Evolutionary conservation across 2,113 vertebrate species (phyloP), one percentile per base, ranked within the genome.

Genomic region (Hyperopisus bebe): DNA sequence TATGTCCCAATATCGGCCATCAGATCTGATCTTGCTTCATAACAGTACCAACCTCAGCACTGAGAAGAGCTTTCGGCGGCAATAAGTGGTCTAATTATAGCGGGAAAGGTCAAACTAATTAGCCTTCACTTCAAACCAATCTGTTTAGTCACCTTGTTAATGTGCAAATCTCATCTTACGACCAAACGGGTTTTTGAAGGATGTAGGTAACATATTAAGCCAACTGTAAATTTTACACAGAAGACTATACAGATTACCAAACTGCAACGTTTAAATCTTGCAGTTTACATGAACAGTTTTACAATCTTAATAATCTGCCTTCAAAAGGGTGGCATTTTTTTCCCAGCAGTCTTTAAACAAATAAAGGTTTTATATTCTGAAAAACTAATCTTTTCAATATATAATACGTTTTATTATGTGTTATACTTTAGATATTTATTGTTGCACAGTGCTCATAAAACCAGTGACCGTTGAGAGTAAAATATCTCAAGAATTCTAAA

Each of bases 101-200:
- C 94, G 93, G 93, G 88, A 94, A 94, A 95, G 95, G 96, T 96
- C 95, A 96, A 96, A 94, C 95, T 96, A 94, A 96, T 96, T 96
- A 96, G 93, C 89, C 89, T 93, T 91, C 90, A 58, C 92, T 47
- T 93, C 93, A 94, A 94, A 95, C 95, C 95, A 92, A 92, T 93
- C 89, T 92, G 89, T 84, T 88, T 92, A 91, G 90, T 83, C 92
- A 91, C 89, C 83, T 89, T 90, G 93, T 92, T 88, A 90, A 88
- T 92, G 91, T 86, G 84, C 50, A 66, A 62, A 89, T 55, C 77
- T 85, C 88, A 83, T 31, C 50, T 88, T 47, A 88, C 88, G 58
- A 88, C 92, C 92, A 92, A 93, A 94, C 93, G 93, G 90, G 89
- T 92, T 94, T 95, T 92, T 92, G 88, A 47, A 53, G 88, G 74